Conservation (phyloP, 2,797 vertebrate genomes). For the Myotis findleyi region DNA sequence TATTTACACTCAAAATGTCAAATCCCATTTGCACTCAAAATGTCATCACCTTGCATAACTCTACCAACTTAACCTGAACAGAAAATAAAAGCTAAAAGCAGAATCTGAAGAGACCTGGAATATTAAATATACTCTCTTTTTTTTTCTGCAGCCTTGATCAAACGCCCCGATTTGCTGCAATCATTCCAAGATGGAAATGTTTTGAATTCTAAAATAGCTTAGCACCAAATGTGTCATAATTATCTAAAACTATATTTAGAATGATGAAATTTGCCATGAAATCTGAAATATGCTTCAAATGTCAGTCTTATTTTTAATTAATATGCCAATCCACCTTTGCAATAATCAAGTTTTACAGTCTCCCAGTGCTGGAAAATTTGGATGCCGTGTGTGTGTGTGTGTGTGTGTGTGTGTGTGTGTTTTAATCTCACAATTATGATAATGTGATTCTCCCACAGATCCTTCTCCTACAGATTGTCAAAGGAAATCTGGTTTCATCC, state of each 20-base stretch:
- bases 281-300: constrained; percentile 80
- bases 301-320: constrained; percentile 82
- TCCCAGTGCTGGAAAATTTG: constrained; percentile 23
- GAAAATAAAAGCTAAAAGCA: constrained; percentile 56
- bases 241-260: constrained; percentile 81
- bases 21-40: constrained; percentile 73
- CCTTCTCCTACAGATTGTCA: constrained; percentile 54
- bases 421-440: constrained; percentile 50
- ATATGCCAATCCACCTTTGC: constrained; percentile 72
- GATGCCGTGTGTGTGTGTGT: constrained; percentile 1
- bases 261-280: constrained; percentile 78
- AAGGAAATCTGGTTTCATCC: constrained; percentile 62
- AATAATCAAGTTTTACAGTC: constrained; percentile 70
- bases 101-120: constrained; percentile 20
- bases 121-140: constrained; percentile 33
- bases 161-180: constrained; percentile 72
- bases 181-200: constrained; percentile 75
- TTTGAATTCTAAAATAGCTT: constrained; percentile 82
- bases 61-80: constrained; percentile 56
- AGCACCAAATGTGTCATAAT: constrained; percentile 81
- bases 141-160: constrained; percentile 68
- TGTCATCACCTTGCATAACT: constrained; percentile 68
- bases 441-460: constrained; percentile 22
- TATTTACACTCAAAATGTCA: constrained; percentile 77
- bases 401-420: constrained; percentile 17